phyloP scores from a whole-genome alignment of 2,797 vertebrate genomes.

The Perodicticus potto region DNA sequence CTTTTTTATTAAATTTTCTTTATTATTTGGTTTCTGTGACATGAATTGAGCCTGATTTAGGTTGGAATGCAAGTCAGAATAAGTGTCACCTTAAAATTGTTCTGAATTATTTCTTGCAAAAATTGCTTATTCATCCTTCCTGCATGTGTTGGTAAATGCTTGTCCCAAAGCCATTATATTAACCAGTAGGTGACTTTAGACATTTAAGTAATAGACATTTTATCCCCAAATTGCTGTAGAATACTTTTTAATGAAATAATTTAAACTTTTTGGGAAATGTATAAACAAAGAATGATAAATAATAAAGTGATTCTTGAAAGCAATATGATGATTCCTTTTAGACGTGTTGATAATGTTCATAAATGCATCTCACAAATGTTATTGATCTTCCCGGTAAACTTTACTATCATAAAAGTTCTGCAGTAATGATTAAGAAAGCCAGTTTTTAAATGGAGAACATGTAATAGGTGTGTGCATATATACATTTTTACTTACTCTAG shows the following conservation, averaged over 20 bases:
- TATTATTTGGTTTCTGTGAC: background rate
- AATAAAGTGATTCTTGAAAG: background rate
- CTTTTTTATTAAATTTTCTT: background rate
- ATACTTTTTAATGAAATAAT: background rate
- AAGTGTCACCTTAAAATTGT: background rate
- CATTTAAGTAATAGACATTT: background rate
- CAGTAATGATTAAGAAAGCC: background rate
- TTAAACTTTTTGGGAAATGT: background rate
- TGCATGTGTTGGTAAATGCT: background rate
- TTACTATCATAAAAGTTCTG: background rate
- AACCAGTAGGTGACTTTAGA: background rate
- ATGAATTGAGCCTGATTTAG: background rate
- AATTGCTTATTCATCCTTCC: background rate
- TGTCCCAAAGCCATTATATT: background rate
- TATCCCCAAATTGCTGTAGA: background rate
- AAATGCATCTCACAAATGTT: background rate
- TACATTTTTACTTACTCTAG: background rate
- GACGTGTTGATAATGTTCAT: background rate
- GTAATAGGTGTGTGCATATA: background rate
- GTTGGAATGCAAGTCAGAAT: background rate
- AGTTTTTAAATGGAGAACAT: background rate
- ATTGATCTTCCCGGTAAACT: background rate
- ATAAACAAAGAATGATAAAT: background rate
- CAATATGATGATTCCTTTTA: background rate
- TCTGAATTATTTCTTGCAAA: background rate